Evolutionary conservation across 2,113 vertebrate species (phyloP).

Genomic region (Empidonax alnorum): DNA sequence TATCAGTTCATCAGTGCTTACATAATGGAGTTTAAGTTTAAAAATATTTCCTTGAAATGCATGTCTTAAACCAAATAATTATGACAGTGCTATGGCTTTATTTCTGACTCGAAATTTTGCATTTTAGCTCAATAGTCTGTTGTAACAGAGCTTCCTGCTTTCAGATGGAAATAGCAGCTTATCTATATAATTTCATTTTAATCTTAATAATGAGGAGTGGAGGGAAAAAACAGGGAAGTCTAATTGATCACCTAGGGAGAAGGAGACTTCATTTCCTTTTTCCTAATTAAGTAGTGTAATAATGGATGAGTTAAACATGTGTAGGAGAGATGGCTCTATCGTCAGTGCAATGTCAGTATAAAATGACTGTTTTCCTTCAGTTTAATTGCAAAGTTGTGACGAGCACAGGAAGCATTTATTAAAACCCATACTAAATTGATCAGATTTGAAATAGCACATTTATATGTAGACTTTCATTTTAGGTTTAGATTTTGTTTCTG

Average conservation of each 20-base stretch:
- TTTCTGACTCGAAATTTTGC: background rate
- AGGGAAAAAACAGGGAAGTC: background rate
- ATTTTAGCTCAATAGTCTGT: background rate
- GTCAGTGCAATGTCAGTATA: background rate
- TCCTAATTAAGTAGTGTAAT: slow-evolving; percentile 65
- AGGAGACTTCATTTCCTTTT: slow-evolving; percentile 56
- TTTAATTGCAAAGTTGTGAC: slow-evolving; percentile 54
- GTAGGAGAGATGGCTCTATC: slow-evolving; percentile 1
- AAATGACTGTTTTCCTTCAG: slow-evolving; percentile 62
- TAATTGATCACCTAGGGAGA: slow-evolving; percentile 22
- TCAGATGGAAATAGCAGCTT: background rate
- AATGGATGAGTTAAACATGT: slow-evolving; percentile 32
- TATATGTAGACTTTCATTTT: slow-evolving; percentile 45
- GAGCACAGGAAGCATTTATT: slow-evolving; percentile 42
- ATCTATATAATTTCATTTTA: slow-evolving; percentile 32
- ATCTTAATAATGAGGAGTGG: background rate
- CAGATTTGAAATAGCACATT: slow-evolving; percentile 38
- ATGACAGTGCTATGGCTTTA: background rate
- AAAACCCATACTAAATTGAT: slow-evolving; percentile 8
- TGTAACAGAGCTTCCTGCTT: background rate
- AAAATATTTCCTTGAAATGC: slow-evolving; percentile 54
- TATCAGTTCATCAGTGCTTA: slow-evolving; percentile 41
- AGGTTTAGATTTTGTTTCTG: slow-evolving; percentile 4
- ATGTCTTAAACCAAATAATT: background rate
- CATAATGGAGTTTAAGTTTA: background rate